phyloP scores from a whole-genome alignment of 2,113 vertebrate species.

The Nesogale talazaci region DNA sequence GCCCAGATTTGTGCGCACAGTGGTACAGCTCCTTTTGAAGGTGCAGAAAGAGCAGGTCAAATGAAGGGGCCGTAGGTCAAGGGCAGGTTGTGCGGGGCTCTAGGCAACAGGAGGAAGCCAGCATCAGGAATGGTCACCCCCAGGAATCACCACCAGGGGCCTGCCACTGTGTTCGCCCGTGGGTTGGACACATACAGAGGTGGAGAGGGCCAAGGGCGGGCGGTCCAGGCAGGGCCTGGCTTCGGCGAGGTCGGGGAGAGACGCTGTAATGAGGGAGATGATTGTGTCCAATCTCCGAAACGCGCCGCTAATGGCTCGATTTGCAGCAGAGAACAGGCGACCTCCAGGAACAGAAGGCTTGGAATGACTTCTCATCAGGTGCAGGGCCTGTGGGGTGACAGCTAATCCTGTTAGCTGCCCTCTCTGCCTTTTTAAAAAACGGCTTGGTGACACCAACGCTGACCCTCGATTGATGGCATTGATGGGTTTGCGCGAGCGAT shows the following conservation, averaged over 20 bases:
- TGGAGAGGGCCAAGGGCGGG: neutral
- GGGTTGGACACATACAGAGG: rapidly evolving
- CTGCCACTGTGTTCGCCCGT: rapidly evolving
- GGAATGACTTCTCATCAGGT: conserved; percentile 66
- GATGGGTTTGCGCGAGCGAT: neutral
- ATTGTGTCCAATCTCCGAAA: neutral
- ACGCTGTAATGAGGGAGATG: neutral
- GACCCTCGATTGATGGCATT: conserved; percentile 25
- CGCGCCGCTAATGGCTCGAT: conserved; percentile 10
- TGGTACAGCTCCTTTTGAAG: neutral
- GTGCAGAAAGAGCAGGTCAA: neutral
- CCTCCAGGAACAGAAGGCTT: conserved; percentile 45
- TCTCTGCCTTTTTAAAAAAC: conserved; percentile 68
- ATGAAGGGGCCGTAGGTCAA: neutral
- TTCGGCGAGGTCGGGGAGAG: neutral
- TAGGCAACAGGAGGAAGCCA: neutral
- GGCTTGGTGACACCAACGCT: conserved; percentile 30
- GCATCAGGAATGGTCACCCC: neutral
- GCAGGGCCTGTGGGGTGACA: neutral
- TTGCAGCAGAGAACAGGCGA: conserved; percentile 35
- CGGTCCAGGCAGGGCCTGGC: neutral
- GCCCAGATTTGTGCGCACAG: neutral
- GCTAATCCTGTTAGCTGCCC: conserved; percentile 63
- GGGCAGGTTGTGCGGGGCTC: neutral
- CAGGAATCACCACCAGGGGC: rapidly evolving